Evolutionary conservation across 2,888 invertebrate species (phyloP), one percentile per base, ranked within the genome.

Genomic region (Priocnemis perturbator): DNA sequence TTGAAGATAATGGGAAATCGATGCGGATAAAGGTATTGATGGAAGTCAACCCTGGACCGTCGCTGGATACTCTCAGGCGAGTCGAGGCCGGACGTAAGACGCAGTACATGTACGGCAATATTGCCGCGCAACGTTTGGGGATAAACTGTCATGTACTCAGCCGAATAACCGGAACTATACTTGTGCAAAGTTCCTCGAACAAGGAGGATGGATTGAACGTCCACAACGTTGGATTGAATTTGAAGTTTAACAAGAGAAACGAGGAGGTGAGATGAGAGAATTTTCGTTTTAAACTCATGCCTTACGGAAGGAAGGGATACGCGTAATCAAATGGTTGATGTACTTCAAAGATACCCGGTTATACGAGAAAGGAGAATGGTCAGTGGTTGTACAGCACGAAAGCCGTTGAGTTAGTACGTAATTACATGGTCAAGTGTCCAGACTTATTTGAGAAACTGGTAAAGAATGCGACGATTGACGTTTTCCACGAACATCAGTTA

Each of bases 161-260:
- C 0, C 93, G 97, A 9, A 92, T 99, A 64, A 98, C 98, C 0
- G 98, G 98, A 0, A 93, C 95, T 0, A 91, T 98, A 60, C 93
- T 94, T 73, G 92, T 98, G 0, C 88, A 92, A 0, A 82, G 84
- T 14, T 19, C 68, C 4, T 60, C 63, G 2, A 68, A n/a, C 58
- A 69, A 9, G 65, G 67, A 14, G 73, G n/a, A n/a, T n/a, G n/a
- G n/a, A n/a, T n/a, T 62, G 19, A 23, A 56, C 0, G 93, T 93
- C 85, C 88, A 93, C 17, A 98, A 98, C 87, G 92, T 98, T 30
- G 99, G 98, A 0, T 91, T 99, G 56, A 96, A 97, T 87, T 91
- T 99, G 21, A 98, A 98, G 89, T 96, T 95, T 84, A 96, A 94
- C 73, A 97, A 96, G 86, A 93, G 89, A 20, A 92, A 92, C 79